These are phyloP conservation scores for Penaeus chinensis DNA, from an alignment of 1,140 invertebrate species.

Conservation along the genomic window DNA sequence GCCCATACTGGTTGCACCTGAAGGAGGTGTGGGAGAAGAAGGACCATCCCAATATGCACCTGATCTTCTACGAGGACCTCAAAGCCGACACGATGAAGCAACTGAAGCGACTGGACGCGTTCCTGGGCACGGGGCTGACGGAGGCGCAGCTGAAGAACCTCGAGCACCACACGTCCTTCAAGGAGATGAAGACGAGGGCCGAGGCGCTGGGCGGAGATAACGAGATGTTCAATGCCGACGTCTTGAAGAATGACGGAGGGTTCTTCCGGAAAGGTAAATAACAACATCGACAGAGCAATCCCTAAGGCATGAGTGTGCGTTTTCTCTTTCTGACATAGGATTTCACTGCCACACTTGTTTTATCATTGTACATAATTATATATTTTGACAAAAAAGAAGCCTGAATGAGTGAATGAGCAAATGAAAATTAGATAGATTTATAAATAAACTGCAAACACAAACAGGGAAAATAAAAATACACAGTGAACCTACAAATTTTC, in stretches of 20 bases:
- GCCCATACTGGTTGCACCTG: slow-evolving; percentile 25
- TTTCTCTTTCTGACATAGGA: not conserved
- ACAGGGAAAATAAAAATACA: too few species aligned
- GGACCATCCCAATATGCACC: slow-evolving; percentile 31
- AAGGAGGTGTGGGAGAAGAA: slow-evolving; percentile 18
- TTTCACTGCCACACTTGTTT: not conserved
- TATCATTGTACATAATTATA: not conserved
- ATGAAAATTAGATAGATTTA: too few species aligned
- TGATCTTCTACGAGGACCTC: slow-evolving; percentile 42
- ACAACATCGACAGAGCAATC: too few species aligned
- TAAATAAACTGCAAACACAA: too few species aligned
- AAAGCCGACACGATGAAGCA: slow-evolving; percentile 21
- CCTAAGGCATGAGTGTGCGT: too few species aligned
- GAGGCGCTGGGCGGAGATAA: not conserved
- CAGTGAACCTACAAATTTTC: too few species aligned
- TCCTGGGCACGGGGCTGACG: slow-evolving; percentile 27
- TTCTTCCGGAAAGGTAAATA: slow-evolving; percentile 25
- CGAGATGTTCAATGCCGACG: not conserved
- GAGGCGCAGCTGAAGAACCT: slow-evolving; percentile 7
- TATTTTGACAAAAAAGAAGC: not conserved
- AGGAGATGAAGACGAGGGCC: not conserved
- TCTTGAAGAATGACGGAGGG: not conserved
- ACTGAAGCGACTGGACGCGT: slow-evolving; percentile 19
- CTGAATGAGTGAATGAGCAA: too few species aligned
- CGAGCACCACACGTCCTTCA: slow-evolving; percentile 18